phyloP scores from a whole-genome alignment of 2,113 vertebrate genomes.

The Corythaixoides concolor region DNA sequence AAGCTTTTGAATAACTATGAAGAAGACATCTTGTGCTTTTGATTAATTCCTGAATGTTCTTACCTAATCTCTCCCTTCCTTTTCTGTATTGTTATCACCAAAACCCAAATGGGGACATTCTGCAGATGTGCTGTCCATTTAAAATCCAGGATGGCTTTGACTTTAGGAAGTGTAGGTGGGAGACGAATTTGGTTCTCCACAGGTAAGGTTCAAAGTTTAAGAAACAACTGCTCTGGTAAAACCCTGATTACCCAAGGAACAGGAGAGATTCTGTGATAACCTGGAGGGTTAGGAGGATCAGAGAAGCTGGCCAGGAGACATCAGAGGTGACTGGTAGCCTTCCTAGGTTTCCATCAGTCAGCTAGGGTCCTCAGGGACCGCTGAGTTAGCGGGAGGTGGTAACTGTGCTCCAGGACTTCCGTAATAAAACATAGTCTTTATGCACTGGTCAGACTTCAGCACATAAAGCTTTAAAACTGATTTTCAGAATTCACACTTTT shows the following conservation, averaged over 20 bases:
- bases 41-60: not conserved
- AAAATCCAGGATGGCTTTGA: not conserved
- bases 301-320: not conserved
- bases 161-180: not conserved
- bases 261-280: not conserved
- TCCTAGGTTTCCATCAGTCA: not conserved
- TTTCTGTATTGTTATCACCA: not conserved
- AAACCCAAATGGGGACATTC: not conserved
- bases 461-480: not conserved
- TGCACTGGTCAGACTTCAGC: not conserved
- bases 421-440: not conserved
- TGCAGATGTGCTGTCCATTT: not conserved
- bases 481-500: not conserved
- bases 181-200: not conserved
- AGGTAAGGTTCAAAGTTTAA: not conserved
- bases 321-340: not conserved
- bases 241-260: not conserved
- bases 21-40: not conserved
- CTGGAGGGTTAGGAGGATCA: not conserved
- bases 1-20: not conserved
- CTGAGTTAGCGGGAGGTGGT: not conserved
- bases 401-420: not conserved
- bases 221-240: not conserved
- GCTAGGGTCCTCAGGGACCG: not conserved
- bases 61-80: not conserved